Evolutionary conservation across 2,113 vertebrate species (phyloP).

Genomic region (Sciurus niger): DNA sequence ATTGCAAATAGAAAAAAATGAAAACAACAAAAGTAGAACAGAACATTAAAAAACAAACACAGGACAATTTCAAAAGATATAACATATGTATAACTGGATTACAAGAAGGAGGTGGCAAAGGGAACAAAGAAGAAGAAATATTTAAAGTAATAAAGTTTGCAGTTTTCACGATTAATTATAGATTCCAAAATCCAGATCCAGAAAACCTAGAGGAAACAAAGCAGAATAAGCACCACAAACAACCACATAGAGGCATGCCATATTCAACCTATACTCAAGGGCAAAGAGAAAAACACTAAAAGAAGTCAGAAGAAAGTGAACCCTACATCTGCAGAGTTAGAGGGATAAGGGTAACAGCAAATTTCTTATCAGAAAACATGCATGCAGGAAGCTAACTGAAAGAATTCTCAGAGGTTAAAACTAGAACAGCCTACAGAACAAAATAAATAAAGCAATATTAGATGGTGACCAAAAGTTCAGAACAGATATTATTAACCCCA

Average conservation of each 20-base stretch:
- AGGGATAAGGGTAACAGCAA: neutral
- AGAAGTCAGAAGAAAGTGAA: neutral
- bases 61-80: neutral
- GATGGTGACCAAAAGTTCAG: neutral
- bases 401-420: neutral
- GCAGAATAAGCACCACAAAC: neutral
- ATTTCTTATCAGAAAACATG: neutral
- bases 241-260: neutral
- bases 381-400: neutral
- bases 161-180: neutral
- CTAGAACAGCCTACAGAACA: neutral
- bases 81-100: neutral
- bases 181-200: neutral
- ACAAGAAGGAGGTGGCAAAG: neutral
- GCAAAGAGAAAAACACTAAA: neutral
- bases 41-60: neutral
- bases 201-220: neutral
- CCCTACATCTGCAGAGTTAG: neutral
- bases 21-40: neutral
- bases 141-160: neutral
- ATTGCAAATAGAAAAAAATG: neutral
- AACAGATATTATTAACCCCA: neutral
- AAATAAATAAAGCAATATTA: neutral
- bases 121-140: neutral
- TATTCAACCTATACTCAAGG: neutral